These are phyloP conservation scores for Gandaritis pyraliata DNA, from an alignment of 2,888 invertebrate genomes.

Conservation along the genomic window DNA sequence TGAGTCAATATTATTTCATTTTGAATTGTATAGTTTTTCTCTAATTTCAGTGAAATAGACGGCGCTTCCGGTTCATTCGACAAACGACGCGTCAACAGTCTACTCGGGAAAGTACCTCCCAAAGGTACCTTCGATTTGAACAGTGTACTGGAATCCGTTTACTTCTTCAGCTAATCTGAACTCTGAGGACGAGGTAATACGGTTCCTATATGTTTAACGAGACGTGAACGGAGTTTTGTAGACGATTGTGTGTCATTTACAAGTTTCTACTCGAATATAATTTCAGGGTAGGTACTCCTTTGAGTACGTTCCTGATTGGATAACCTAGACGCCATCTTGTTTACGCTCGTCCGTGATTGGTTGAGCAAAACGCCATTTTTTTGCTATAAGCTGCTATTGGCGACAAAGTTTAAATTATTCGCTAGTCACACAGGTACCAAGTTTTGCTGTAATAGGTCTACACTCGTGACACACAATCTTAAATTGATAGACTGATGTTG, in stretches of 20 bases:
- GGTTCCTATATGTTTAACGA: slow-evolving; percentile 27
- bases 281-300: background rate
- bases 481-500: slow-evolving; percentile 46
- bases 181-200: slow-evolving; percentile 20
- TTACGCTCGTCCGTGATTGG: slow-evolving; percentile 2
- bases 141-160: slow-evolving; percentile 90
- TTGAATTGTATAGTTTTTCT: too few relatives aligned
- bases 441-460: slow-evolving; percentile 9
- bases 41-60: slow-evolving; percentile 69
- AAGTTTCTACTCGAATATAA: slow-evolving; percentile 4
- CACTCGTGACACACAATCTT: slow-evolving; percentile 41
- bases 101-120: slow-evolving; percentile 86
- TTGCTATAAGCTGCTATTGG: background rate
- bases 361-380: background rate
- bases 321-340: background rate
- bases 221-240: slow-evolving; percentile 9
- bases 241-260: slow-evolving; percentile 35
- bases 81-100: slow-evolving; percentile 86
- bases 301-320: slow-evolving; percentile 2
- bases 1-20: too few relatives aligned
- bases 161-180: slow-evolving; percentile 91
- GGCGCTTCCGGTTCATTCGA: slow-evolving; percentile 81
- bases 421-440: slow-evolving; percentile 8
- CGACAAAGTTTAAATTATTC: background rate
- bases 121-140: slow-evolving; percentile 91